Evolutionary conservation across 2,888 invertebrate species (phyloP).

Genomic region (Tridacna gigas): DNA sequence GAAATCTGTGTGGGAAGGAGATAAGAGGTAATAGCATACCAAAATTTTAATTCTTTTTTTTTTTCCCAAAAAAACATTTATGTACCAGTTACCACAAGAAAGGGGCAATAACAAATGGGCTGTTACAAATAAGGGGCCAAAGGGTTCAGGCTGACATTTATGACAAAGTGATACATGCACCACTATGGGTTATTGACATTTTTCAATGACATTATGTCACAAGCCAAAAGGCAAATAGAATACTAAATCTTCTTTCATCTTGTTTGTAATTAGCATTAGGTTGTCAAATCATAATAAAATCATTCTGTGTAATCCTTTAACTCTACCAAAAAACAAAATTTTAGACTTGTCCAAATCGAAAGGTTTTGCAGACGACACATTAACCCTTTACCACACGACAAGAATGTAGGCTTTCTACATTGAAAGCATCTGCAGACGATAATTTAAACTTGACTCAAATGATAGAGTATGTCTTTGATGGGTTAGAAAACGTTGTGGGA

Average conservation of each 20-base stretch:
- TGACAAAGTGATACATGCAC: not conserved
- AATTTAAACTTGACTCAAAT: no score
- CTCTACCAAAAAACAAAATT: not conserved
- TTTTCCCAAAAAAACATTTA: no score
- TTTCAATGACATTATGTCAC: slow-evolving; percentile 11
- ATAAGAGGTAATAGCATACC: no score
- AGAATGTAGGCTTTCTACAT: no score
- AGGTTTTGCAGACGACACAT: not conserved
- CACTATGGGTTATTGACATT: slow-evolving; percentile 1
- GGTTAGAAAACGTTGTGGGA: no score
- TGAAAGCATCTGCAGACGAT: no score
- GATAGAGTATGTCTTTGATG: no score
- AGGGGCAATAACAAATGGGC: no score
- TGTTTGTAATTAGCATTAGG: not conserved
- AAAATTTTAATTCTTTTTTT: no score
- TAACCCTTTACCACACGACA: no score
- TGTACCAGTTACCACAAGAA: no score
- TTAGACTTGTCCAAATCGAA: not conserved
- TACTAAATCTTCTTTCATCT: slow-evolving; percentile 9
- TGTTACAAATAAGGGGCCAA: not conserved
- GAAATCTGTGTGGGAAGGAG: no score
- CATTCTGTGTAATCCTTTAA: not conserved
- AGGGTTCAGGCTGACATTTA: slow-evolving; percentile 5
- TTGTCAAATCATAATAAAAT: not conserved
- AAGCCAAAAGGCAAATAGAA: slow-evolving; percentile 13